Evolutionary conservation across 2,888 invertebrate genomes (phyloP), one percentile per base, ranked within the genome.

Genomic region (Patella pellucida): DNA sequence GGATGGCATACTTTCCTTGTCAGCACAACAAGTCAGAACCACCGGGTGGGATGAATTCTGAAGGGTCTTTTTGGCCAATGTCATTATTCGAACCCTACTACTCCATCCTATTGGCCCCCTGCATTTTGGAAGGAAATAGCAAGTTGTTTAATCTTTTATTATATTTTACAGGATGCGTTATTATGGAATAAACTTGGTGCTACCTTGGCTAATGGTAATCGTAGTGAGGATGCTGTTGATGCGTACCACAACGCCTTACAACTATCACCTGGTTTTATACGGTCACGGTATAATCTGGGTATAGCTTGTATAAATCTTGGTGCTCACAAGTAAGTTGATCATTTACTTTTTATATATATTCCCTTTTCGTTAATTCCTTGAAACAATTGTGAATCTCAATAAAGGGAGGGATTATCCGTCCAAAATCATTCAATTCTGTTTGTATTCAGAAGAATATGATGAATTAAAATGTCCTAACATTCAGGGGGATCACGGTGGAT

Each of bases 181-280:
- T 91, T 98, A 73, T 99, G 99, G 99, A 99, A 99, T 91, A 95
- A 97, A 85, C 93, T 99, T 52, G 99, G 99, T 73, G 99, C 99
- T 52, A 97, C 98, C 69, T 92, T 98, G 85, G 99, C 99, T 16
- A 99, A 99, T 91, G 97, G 98, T 81, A 95, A 95, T 73, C 94
- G 95, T 81, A 96, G 98, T 54, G 98, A 97, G 87, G 97, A 99
- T 92, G 98, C 99, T 5, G 96, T 99, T 11, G 95, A 96, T 82
- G 98, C 99, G 0, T 99, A 99, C 90, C 95, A 96, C 88, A 94
- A 94, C 86, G 98, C 99, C 56, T 92, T 99, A 72, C 94, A 95
- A 88, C 92, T 98, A 72, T 95, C 96, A 79, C 99, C 99, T 9
- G 98, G 98, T 2, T 99, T 97, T 91, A 97, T 99, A 80, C 93